These are phyloP conservation scores for Cantharis nigra DNA, from an alignment of 2,888 invertebrate species.

Conservation along the genomic window DNA sequence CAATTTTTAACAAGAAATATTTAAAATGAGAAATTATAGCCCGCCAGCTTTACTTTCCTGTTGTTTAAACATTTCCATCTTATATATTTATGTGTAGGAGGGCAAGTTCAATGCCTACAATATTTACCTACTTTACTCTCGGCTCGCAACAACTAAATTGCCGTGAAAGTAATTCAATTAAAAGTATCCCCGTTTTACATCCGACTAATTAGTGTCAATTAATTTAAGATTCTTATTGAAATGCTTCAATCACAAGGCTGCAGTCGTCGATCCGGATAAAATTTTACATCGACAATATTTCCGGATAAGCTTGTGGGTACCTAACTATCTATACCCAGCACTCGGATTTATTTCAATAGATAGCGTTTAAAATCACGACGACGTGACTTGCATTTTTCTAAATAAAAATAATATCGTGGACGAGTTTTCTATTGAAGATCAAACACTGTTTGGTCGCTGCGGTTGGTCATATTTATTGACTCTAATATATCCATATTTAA, in stretches of 20 bases:
- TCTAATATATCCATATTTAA: neutral
- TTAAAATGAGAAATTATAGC: slow-evolving; percentile 30
- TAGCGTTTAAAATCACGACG: slow-evolving; percentile 20
- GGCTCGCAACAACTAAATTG: slow-evolving; percentile 21
- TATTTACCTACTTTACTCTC: slow-evolving; percentile 35
- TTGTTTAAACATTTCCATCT: neutral
- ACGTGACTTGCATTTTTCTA: slow-evolving; percentile 11
- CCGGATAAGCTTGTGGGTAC: slow-evolving; percentile 3
- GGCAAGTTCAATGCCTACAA: slow-evolving; percentile 41
- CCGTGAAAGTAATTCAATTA: slow-evolving; percentile 35
- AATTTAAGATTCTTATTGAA: slow-evolving; percentile 3
- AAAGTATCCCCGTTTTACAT: slow-evolving; percentile 16
- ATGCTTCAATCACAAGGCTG: neutral
- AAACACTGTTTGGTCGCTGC: slow-evolving; percentile 13
- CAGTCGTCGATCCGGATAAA: neutral
- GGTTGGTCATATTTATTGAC: slow-evolving; percentile 7
- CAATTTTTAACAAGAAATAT: neutral
- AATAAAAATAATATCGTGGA: slow-evolving; percentile 15
- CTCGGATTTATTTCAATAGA: slow-evolving; percentile 14
- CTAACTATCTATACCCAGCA: neutral
- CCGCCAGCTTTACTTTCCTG: slow-evolving; percentile 35
- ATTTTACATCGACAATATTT: slow-evolving; percentile 1
- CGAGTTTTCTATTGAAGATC: slow-evolving; percentile 21
- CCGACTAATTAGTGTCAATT: slow-evolving; percentile 16
- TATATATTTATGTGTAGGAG: slow-evolving; percentile 35